Base-by-base conservation (phyloP, 37 sponge, comb jelly and placozoan genomes). In the Eunapius fragilis region DNA sequence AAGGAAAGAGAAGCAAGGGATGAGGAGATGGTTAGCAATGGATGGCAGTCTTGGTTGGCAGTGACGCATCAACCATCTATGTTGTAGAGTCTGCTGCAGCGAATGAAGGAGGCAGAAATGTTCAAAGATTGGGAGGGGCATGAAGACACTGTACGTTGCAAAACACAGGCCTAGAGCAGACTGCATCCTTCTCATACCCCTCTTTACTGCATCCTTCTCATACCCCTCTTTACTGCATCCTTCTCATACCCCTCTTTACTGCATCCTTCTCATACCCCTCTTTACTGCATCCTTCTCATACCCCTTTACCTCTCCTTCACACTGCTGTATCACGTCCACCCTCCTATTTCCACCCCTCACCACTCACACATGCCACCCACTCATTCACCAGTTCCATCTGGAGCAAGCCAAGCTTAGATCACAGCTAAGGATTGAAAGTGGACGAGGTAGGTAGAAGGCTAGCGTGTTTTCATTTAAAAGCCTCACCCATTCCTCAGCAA, bases 61-160 rank as follows among this genome's bases (percentile, higher is more conserved):
- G 25, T 19, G 25, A n/a, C 1, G 19, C 78, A 35, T 76, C 38
- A 31, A 38, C 36, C n/a, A n/a, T n/a, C n/a, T n/a, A n/a, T 10
- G 67, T 28, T 69, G 35, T 37, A 93, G 94, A 78, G 74, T 22
- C 48, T 91, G 68, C 78, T 94, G 28, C 97, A 96, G 80, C 84
- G 96, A 37, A 83, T 94, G 93, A 99, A 94, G 79, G 99, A 99
- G 48, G 88, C 95, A 25, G 99, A 96, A 38, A 85, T 86, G 86
- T 99, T 99, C 85, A 96, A 94, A 69, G 94, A 95, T 68, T 99
- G 99, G 99, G 94, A 94, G 68, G 75, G 92, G 31, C 96, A 99
- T 75, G 99, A 99, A 80, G 99, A 97, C 37, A 68, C 91, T 50
- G 97, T 97, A 41, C 32, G 92, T 88, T 33, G 22, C 17, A 58